Evolutionary conservation across 2,888 invertebrate species (phyloP), one percentile per base, ranked within the genome.

Genomic region (Phaedon cochleariae): DNA sequence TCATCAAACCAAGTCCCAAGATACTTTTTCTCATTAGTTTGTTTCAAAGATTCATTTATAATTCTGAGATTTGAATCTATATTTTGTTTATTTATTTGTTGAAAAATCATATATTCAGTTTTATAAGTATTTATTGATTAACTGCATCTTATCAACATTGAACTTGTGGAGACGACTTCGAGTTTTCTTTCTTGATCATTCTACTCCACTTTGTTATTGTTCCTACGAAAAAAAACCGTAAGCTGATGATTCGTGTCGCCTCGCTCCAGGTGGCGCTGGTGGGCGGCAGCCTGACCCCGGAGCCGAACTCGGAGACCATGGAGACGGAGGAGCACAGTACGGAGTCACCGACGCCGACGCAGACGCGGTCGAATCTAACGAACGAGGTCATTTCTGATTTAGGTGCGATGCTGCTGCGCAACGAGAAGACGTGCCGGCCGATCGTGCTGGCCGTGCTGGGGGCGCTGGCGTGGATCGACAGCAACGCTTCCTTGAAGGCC

Each of bases 391-490:
- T 95, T 66, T 92, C 93, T 69, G 95, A 95, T 79, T 85, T 96
- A 67, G 96, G 96, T 34, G 64, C 79, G 52, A 87, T 92, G 54
- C 85, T 94, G 70, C 84, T 96, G 66, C 85, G 90, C 17, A 89
- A 88, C 76, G 90, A 87, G 17, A 84, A 86, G 12, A 90, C 90
- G 3, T 88, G 89, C 70, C 89, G 89, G 72, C 87, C 89, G 17
- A 85, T 91, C 9, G 86, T 90, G 18, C 81, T 90, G 75, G 89
- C 90, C 34, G 86, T 91, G 51, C 77, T 90, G 29, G 87, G 87
- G 65, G 90, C 90, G 0, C 83, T 93, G n/a, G 88, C 92, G 26
- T 96, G 96, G 96, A 91, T 90, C 75, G 97, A 97, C 83, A 93
- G 95, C 65, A 88, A 88, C 55, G 90, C 92, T 21, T 94, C 94